Evolutionary conservation across 2,113 vertebrate genomes (phyloP), one percentile per base, ranked within the genome.

Genomic region (Electrona antarctica): DNA sequence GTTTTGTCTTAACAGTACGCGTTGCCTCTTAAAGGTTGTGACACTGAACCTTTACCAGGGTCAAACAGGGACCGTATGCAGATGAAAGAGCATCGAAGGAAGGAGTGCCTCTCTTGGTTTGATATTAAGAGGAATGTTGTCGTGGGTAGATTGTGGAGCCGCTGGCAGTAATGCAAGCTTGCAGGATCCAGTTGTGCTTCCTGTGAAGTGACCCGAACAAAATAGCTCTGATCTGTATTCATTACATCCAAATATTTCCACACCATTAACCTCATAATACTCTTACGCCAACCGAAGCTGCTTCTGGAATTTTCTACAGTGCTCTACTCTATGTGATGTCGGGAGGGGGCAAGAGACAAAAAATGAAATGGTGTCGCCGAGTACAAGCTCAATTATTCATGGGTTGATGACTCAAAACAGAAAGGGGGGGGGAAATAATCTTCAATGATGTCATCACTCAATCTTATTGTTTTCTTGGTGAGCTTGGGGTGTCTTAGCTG

Each of bases 181-280:
- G 73, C 69, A 83, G 85, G 78, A 90, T 88, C 79, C 74, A 81
- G 79, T 82, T 78, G 79, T 87, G 84, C 86, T 79, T 85, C 77
- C 79, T 79, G 81, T 86, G 83, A 90, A 88, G 84, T 89, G 90
- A 90, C 83, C 81, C n/a, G 77, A 79, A 87, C 84, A 78, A 70
- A 83, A 75, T 59, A 64, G 62, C 80, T 85, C 79, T 59, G 83
- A 85, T 92, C 82, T 85, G 85, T 87, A 89, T 90, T 88, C 87
- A 85, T 90, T 89, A 85, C 88, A 87, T 89, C 77, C 75, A 75
- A 80, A 87, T 85, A 71, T 84, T 88, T 91, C 87, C 73, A 77
- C 89, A 85, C 81, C 78, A 85, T 90, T 90, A 87, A 84, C 83
- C 57, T 48, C 28, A 46, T 87, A 86, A 90, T 88, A 80, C 77